Evolutionary conservation across 1,140 invertebrate species (phyloP).

Genomic region (Eumeta japonica): DNA sequence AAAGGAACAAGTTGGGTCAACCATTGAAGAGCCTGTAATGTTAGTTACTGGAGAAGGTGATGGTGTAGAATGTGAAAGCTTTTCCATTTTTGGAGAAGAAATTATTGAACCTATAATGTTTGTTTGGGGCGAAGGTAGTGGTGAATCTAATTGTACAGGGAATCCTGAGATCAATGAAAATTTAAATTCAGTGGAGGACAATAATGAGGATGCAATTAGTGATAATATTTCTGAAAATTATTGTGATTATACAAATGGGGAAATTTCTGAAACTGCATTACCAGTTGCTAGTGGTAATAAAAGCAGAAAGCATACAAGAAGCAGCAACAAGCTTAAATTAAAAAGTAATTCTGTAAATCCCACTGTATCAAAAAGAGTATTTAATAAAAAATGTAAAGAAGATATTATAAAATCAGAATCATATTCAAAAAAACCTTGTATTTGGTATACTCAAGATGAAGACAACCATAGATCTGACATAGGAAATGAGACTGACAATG

Average conservation of each 20-base stretch:
- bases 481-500: constrained; percentile 26
- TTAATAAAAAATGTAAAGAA: constrained; percentile 36
- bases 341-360: constrained; percentile 24
- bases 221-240: constrained; percentile 37
- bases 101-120: constrained; percentile 72
- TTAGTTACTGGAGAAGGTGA: constrained; percentile 71
- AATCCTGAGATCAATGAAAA: constrained; percentile 61
- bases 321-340: constrained; percentile 35
- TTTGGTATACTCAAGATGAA: no score
- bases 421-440: constrained; percentile 43
- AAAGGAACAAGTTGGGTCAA: constrained; percentile 62
- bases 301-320: constrained; percentile 20
- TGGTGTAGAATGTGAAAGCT: constrained; percentile 69
- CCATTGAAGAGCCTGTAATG: constrained; percentile 74
- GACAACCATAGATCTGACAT: no score
- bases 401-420: constrained; percentile 35
- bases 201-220: constrained; percentile 26
- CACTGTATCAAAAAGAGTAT: constrained; percentile 32
- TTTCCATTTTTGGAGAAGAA: constrained; percentile 60
- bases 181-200: constrained; percentile 23
- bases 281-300: constrained; percentile 21
- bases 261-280: constrained; percentile 24
- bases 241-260: constrained; percentile 42
- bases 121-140: constrained; percentile 70
- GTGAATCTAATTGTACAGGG: constrained; percentile 69